Percentiles rank a stretch among this genome's conserved stretches.
These are phyloP conservation scores for Psittacus erithacus DNA, from an alignment of 2,113 vertebrate species.

Conservation along the genomic window DNA sequence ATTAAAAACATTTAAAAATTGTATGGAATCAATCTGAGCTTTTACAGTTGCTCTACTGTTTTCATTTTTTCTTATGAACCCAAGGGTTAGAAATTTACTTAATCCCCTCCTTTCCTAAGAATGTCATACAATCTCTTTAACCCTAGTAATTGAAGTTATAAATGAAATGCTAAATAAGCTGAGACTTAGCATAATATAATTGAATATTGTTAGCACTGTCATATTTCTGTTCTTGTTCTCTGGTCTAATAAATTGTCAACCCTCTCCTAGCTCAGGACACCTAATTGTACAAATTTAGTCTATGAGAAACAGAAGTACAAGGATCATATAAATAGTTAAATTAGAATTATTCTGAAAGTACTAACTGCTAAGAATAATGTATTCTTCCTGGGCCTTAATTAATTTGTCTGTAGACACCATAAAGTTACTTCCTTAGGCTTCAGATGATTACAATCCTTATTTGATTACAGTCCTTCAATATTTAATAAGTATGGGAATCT, in stretches of 20 bases:
- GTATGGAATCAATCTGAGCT: not conserved
- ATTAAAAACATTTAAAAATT: not conserved
- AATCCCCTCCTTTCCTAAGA: not conserved
- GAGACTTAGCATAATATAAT: not conserved
- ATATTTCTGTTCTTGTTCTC: not conserved
- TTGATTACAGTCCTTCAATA: constrained; percentile 44
- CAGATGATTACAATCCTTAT: constrained; percentile 26
- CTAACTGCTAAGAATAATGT: constrained; percentile 6
- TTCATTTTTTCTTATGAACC: not conserved
- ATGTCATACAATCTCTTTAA: not conserved
- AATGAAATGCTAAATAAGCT: not conserved
- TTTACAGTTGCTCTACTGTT: not conserved
- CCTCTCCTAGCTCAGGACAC: not conserved
- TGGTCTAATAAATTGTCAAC: not conserved
- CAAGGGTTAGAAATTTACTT: not conserved
- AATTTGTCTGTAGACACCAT: not conserved
- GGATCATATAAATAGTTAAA: not conserved
- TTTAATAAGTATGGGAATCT: constrained; percentile 59
- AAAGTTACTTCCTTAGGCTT: constrained; percentile 46
- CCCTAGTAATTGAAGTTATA: not conserved
- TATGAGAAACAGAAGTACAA: not conserved
- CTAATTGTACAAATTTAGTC: not conserved
- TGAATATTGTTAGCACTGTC: not conserved
- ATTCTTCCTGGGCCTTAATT: constrained; percentile 19
- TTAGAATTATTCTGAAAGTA: not conserved